Evolutionary conservation across 2,888 invertebrate genomes (phyloP).

Genomic region (Euplagia quadripunctaria): DNA sequence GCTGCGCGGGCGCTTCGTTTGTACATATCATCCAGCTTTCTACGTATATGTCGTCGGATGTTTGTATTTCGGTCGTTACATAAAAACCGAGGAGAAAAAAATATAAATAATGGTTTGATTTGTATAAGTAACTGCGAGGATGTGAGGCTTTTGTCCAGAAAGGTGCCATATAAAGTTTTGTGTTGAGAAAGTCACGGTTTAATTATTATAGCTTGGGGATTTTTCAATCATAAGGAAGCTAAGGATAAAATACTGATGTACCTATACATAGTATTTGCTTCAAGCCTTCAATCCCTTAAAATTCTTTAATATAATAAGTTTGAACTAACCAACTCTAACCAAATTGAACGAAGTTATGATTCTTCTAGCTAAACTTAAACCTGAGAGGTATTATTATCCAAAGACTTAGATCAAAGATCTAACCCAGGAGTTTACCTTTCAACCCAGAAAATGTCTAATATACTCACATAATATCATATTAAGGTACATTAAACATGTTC

Average conservation of each 20-base stretch:
- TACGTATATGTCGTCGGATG: conserved; percentile 61
- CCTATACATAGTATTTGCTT: background rate
- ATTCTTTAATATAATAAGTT: background rate
- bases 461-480: background rate
- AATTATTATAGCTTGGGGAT: background rate
- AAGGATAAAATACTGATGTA: background rate
- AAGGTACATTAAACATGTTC: background rate
- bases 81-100: conserved; percentile 41
- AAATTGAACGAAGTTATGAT: background rate
- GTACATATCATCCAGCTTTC: conserved; percentile 70
- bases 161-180: background rate
- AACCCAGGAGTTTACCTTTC: background rate
- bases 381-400: background rate
- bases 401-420: background rate
- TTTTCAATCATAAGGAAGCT: background rate
- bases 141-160: conserved; percentile 21
- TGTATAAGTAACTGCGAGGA: conserved; percentile 31
- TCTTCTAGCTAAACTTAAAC: background rate
- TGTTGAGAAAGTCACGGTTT: conserved; percentile 1
- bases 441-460: background rate
- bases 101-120: conserved; percentile 46
- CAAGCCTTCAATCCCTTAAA: background rate
- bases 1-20: conserved; percentile 62
- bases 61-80: conserved; percentile 51
- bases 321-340: background rate